Evolutionary conservation across 2,888 invertebrate genomes (phyloP).

Genomic region (Limulus polyphemus): DNA sequence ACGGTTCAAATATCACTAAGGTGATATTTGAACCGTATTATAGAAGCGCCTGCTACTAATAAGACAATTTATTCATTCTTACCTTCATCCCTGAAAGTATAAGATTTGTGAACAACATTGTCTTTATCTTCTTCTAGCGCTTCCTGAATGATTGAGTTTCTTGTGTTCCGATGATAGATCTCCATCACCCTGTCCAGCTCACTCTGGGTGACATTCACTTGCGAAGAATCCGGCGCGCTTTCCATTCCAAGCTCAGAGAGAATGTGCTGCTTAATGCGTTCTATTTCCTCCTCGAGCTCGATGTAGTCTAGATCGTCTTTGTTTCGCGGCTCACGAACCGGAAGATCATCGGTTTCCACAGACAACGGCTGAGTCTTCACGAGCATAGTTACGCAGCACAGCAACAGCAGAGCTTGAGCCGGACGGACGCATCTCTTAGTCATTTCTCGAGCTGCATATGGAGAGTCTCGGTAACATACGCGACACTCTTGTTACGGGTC

Average conservation of each 20-base stretch:
- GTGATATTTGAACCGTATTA: no score
- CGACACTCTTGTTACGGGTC: no score
- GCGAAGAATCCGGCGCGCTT: slow-evolving; percentile 8
- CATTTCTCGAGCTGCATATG: no score
- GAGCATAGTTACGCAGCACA: no score
- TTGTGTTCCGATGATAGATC: slow-evolving; percentile 5
- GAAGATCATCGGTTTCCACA: no score
- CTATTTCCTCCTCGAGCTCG: slow-evolving; percentile 5
- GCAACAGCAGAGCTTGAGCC: no score
- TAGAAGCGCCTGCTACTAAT: no score
- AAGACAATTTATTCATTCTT: neutral
- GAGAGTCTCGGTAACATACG: no score
- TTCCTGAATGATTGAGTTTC: slow-evolving; percentile 1
- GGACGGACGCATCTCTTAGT: no score
- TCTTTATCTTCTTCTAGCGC: neutral
- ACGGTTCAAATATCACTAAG: no score
- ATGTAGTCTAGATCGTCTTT: neutral
- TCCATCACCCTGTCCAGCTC: slow-evolving; percentile 9
- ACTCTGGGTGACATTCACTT: neutral
- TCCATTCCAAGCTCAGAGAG: slow-evolving; percentile 11
- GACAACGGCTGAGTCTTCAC: no score
- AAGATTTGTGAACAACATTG: neutral
- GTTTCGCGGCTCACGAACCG: neutral
- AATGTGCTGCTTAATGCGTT: slow-evolving; percentile 4
- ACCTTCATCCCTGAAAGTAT: neutral